Base-by-base conservation (phyloP, 2,797 vertebrate genomes). In the Hoplostethus atlanticus region DNA sequence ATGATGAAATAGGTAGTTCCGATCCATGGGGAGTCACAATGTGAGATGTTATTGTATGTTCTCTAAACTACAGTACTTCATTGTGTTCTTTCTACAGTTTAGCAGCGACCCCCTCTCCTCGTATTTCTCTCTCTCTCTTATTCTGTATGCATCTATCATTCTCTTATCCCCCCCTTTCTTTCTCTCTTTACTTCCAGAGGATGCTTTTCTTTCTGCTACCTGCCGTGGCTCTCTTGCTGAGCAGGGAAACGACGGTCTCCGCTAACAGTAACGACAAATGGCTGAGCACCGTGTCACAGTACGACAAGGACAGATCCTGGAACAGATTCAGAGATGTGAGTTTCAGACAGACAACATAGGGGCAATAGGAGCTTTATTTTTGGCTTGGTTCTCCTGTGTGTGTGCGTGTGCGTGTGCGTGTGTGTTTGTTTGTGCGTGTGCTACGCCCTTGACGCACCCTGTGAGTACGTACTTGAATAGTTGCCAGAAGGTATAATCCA, bases 201-300 rank as follows among this genome's bases (percentile, higher is more conserved):
- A 96, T 97, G 97, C 91, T 97, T 94, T 91, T 94, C 72, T 92
- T 94, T 79, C 91, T 98, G 89, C 89, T 96, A 78, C 94, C 96
- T 64, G 86, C 95, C 85, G 95, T 93, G 76, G 94, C 94, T 92
- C 92, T 95, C 83, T 87, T 95, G 77, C 90, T 96, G 76, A 93
- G 93, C 90, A 94, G 84, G 17, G 93, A 97, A 80, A 88, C 88
- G 25, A 52, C 60, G 47, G 83, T 86, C 83, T 87, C 87, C 79
- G 90, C 74, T 7, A 86, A 74, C 87, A 87, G 15, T 80, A 86
- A 82, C 80, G 89, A 91, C 73, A 91, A 96, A 95, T 97, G 97
- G 97, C 94, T 96, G 91, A 97, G 96, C 93, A 95, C 96, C 54
- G 95, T 95, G 81, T 96, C 96, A 79, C 97, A 97, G 86, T 96